Evolutionary conservation across 2,888 invertebrate genomes (phyloP).

Genomic region (Drosophila austrosaltans): DNA sequence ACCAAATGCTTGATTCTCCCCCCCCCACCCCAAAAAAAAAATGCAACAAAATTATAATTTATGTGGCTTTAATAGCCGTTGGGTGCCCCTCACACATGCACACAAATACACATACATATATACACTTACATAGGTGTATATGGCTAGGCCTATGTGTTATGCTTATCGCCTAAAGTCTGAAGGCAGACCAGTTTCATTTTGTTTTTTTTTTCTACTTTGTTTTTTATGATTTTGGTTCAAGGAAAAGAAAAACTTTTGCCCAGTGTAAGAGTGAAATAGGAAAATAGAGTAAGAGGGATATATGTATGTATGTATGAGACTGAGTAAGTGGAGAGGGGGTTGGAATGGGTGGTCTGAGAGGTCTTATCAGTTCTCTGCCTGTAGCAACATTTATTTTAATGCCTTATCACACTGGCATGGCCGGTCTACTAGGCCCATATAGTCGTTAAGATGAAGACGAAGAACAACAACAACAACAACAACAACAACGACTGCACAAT

Average conservation of each 20-base stretch:
- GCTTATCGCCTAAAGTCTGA: slow-evolving; percentile 53
- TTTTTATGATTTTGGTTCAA: slow-evolving; percentile 6
- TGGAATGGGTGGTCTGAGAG: slow-evolving; percentile 26
- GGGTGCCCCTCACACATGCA: slow-evolving; percentile 32
- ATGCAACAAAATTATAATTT: slow-evolving; percentile 80
- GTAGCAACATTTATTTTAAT: slow-evolving; percentile 78
- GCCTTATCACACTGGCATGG: slow-evolving; percentile 68
- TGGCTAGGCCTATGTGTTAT: slow-evolving; percentile 23
- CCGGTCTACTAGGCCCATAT: slow-evolving; percentile 41
- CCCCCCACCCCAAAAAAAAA: slow-evolving; percentile 33
- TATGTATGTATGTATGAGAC: background rate
- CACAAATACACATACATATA: background rate
- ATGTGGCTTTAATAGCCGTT: slow-evolving; percentile 78
- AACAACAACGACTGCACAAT: slow-evolving; percentile 67
- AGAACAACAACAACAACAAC: background rate
- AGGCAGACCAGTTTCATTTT: slow-evolving; percentile 50
- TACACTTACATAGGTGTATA: slow-evolving; percentile 12
- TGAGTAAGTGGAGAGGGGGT: background rate
- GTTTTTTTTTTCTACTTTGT: slow-evolving; percentile 30
- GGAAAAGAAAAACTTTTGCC: slow-evolving; percentile 23
- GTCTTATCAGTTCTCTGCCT: slow-evolving; percentile 71
- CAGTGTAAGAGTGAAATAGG: slow-evolving; percentile 24
- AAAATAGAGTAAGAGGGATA: no score
- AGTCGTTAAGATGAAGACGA: slow-evolving; percentile 18
- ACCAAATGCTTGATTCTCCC: slow-evolving; percentile 26